Evolutionary conservation across 2,797 vertebrate species (phyloP), one percentile per base, ranked within the genome.

Genomic region (Amniataba percoides): DNA sequence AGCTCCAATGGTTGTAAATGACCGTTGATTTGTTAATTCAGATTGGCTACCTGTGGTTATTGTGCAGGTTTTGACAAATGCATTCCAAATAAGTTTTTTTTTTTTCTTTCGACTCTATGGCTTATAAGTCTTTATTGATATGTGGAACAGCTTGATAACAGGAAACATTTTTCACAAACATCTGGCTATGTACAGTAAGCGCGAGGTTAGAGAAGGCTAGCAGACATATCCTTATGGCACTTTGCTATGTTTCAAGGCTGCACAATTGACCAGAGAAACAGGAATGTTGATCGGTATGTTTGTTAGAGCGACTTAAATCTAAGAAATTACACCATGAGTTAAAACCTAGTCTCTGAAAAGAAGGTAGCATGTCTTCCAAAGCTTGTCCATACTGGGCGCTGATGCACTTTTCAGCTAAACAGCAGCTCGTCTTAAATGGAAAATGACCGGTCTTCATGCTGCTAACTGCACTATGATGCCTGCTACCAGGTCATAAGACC

Each of bases 1-100:
- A 93, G 62, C 78, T 84, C 83, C 77, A 84, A 51, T 92, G 81
- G 91, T 87, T 91, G 87, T 89, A 88, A 80, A 85, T 80, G 62
- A 57, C 81, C 36, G 34, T 82, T 84, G 74, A 78, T 86, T 88
- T 80, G 74, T 71, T 86, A 49, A 81, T 78, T 87, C 68, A 81
- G 2, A 48, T 43, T 21, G 56, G 9, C 39, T 70, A 4, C 4
- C 27, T 85, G 74, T 87, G 11, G 10, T 80, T 66, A 36, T 59
- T 89, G 15, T 73, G 31, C 11, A 73, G 3, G 8, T 13, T 70
- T 59, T 6, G 1, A 60, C 36, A 25, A 63, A 72, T 23, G 2
- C 48, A 8, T 9, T 27, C 25, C 0, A 49, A 62, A 63, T 7
- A 71, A 3, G 2, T 12, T 55, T 27, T 23, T 43, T n/a, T n/a